Conservation (phyloP, 2,888 invertebrate genomes). For the Lepidochitona cinerea region DNA sequence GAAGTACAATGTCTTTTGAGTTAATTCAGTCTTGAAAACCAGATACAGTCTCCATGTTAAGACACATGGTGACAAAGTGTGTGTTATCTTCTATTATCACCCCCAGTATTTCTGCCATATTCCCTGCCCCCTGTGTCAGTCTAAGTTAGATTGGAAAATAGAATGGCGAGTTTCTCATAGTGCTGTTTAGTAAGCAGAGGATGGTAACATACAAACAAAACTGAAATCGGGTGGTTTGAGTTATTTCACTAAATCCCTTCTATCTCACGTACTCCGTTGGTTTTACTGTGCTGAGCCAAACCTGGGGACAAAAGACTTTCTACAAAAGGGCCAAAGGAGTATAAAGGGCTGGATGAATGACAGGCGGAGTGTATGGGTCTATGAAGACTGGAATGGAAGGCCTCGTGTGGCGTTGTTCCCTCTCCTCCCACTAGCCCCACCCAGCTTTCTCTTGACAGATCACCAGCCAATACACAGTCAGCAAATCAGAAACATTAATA, state of each 20-base stretch:
- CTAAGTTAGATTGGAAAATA: background rate
- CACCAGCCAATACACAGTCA: background rate
- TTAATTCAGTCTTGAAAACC: too few species aligned
- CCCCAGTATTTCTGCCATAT: too few species aligned
- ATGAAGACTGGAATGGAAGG: background rate
- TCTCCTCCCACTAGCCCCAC: background rate
- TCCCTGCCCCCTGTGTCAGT: background rate
- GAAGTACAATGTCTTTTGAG: too few species aligned
- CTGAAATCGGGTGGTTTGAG: background rate
- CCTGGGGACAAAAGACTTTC: background rate
- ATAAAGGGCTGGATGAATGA: slow-evolving; percentile 2
- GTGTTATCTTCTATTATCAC: too few species aligned
- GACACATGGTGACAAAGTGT: too few species aligned
- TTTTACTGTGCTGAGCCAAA: background rate
- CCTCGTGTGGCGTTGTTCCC: background rate
- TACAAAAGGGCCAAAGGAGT: background rate
- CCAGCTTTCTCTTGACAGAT: background rate
- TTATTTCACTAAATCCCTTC: background rate
- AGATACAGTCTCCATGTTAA: too few species aligned
- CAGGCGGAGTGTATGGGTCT: background rate
- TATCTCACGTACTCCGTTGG: background rate
- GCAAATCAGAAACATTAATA: background rate
- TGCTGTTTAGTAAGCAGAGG: background rate
- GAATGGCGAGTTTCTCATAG: background rate
- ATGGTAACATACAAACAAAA: slow-evolving; percentile 8